Evolutionary conservation across 2,888 invertebrate genomes (phyloP).

Genomic region (Patella ulyssiponensis): DNA sequence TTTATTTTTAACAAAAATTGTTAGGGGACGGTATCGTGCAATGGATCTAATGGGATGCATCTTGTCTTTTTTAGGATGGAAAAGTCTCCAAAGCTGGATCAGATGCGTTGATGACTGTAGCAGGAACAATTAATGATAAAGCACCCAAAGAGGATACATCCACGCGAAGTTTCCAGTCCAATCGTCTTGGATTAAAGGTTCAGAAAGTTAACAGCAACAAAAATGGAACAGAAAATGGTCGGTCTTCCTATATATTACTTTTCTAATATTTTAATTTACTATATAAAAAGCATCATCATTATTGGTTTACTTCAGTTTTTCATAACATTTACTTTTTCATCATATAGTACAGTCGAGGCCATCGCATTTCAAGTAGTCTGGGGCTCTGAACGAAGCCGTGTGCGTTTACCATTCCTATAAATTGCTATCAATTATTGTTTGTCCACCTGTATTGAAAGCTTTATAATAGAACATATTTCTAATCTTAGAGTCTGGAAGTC

Average conservation of each 20-base stretch:
- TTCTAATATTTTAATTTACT: too few relatives aligned
- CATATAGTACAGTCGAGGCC: too few relatives aligned
- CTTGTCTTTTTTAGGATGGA: constrained; percentile 39
- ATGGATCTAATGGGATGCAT: background rate
- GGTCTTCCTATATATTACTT: background rate
- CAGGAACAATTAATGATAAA: constrained; percentile 37
- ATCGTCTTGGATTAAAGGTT: constrained; percentile 40
- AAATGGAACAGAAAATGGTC: constrained; percentile 26
- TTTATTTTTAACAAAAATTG: too few relatives aligned
- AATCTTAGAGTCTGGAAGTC: constrained; percentile 24
- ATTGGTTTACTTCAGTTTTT: too few relatives aligned
- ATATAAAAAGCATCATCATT: too few relatives aligned
- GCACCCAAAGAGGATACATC: constrained; percentile 30
- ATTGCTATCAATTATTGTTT: too few relatives aligned
- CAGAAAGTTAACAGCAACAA: constrained; percentile 38
- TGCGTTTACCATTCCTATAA: too few relatives aligned
- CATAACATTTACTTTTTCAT: too few relatives aligned
- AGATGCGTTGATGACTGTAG: constrained; percentile 47
- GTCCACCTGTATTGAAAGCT: too few relatives aligned
- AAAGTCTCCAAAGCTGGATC: constrained; percentile 45
- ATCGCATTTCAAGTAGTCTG: too few relatives aligned
- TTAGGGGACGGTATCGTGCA: too few relatives aligned
- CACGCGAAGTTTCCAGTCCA: constrained; percentile 35
- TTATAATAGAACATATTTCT: background rate
- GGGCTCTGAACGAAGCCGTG: background rate